Evolutionary conservation across 2,113 vertebrate genomes (phyloP).

Genomic region (Malurus alboscapulatus): DNA sequence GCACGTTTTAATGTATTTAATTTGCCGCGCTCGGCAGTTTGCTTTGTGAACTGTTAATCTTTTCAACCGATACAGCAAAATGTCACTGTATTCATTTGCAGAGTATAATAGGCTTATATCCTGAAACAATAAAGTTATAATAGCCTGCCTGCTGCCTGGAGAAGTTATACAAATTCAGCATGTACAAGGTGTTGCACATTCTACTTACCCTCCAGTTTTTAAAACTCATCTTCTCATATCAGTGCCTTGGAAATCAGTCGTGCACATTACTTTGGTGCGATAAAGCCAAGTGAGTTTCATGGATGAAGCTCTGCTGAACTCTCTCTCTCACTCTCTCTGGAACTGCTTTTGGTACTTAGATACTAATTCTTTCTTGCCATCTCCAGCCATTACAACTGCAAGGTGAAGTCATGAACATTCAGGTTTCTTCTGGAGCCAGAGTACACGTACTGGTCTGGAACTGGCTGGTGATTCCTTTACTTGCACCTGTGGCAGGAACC

Average conservation of each 20-base stretch:
- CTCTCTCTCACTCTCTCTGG: background rate
- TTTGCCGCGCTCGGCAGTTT: conserved; percentile 68
- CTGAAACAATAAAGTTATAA: conserved; percentile 77
- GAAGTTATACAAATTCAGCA: conserved; percentile 52
- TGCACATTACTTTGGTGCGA: background rate
- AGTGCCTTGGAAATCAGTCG: background rate
- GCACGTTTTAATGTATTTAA: conserved; percentile 74
- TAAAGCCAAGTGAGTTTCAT: background rate
- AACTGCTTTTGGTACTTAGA: background rate
- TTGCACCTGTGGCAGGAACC: background rate
- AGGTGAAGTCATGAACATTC: background rate
- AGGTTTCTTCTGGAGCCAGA: background rate
- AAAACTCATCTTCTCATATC: conserved; percentile 6
- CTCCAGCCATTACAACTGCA: background rate
- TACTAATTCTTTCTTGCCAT: background rate
- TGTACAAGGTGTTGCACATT: conserved; percentile 7
- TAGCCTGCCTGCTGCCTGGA: conserved; percentile 60
- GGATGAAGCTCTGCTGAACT: background rate
- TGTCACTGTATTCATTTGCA: conserved; percentile 75
- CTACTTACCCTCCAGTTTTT: conserved; percentile 64
- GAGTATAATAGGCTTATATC: conserved; percentile 74
- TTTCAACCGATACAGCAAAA: conserved; percentile 74
- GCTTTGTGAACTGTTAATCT: conserved; percentile 77
- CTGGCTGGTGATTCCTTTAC: background rate
- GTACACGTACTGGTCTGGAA: background rate